Evolutionary conservation across 2,888 invertebrate genomes (phyloP).

Genomic region (Spatulosminthurus flaviceps): DNA sequence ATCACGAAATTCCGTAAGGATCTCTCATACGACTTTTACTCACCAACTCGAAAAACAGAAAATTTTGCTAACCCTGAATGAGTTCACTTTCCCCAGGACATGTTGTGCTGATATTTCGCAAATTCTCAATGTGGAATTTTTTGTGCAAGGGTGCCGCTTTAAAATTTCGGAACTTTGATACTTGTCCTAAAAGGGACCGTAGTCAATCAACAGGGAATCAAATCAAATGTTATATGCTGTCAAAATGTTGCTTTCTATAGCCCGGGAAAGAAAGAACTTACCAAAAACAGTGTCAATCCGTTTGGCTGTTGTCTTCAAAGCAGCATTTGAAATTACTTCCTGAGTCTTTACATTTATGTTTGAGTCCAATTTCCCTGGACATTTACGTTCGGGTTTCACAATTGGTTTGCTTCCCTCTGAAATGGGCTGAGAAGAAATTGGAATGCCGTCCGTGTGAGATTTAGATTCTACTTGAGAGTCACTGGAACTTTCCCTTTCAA

Average conservation of each 20-base stretch:
- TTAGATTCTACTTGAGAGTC: conserved; percentile 45
- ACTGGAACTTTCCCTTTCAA: conserved; percentile 35
- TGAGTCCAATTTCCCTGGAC: conserved; percentile 53
- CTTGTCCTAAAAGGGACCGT: conserved; percentile 76
- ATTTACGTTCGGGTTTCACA: conserved; percentile 61
- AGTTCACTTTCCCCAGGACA: conserved; percentile 95
- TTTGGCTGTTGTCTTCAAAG: conserved; percentile 48
- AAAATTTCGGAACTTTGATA: conserved; percentile 91
- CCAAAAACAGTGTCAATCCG: conserved; percentile 64
- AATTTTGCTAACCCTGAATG: conserved; percentile 76
- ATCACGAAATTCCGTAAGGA: not conserved
- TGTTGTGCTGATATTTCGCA: conserved; percentile 88
- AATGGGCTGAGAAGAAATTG: conserved; percentile 3
- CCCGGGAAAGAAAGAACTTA: conserved; percentile 15
- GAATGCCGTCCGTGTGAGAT: not conserved
- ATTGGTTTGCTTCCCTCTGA: conserved; percentile 54
- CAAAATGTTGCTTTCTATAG: too few species aligned
- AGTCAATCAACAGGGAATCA: too few species aligned
- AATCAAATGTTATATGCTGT: too few species aligned
- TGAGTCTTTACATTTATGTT: conserved; percentile 39
- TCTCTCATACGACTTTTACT: not conserved
- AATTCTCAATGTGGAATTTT: conserved; percentile 89
- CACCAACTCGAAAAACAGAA: not conserved
- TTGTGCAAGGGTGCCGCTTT: conserved; percentile 91
- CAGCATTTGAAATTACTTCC: not conserved